Conservation (phyloP, 2,797 vertebrate species). For the Enteromius afrohamiltoni region DNA sequence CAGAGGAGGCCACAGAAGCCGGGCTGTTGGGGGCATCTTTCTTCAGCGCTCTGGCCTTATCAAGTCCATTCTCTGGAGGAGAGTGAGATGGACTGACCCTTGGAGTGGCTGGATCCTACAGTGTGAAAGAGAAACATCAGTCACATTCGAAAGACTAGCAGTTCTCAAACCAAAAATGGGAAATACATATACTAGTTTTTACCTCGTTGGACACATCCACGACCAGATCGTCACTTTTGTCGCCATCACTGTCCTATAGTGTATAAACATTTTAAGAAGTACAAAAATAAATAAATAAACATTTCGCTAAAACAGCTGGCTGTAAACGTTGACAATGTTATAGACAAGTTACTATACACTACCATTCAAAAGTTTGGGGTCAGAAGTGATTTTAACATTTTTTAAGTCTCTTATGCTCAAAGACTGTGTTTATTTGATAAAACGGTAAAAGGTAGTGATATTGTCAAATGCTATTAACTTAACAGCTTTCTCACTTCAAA, state of each 20-base stretch:
- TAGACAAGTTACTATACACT: background rate
- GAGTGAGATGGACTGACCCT: constrained; percentile 92
- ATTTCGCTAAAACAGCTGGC: background rate
- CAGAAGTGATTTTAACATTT: background rate
- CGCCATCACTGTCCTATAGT: constrained; percentile 93
- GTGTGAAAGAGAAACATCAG: constrained; percentile 14
- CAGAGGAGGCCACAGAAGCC: constrained; percentile 93
- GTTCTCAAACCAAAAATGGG: background rate
- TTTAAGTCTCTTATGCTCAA: background rate
- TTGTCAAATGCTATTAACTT: background rate
- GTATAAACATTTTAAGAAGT: background rate
- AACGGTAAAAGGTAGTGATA: background rate
- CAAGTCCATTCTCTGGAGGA: constrained; percentile 92
- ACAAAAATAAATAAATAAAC: background rate
- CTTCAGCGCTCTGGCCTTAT: constrained; percentile 88
- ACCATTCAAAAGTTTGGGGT: background rate
- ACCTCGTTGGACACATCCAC: constrained; percentile 98
- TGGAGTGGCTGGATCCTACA: constrained; percentile 89
- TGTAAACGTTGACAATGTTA: background rate
- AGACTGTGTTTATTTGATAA: background rate
- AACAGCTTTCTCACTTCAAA: background rate
- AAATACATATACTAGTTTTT: constrained; percentile 14
- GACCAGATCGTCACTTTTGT: constrained; percentile 96
- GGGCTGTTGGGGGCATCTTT: constrained; percentile 95
- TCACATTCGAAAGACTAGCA: constrained; percentile 54